Conservation (phyloP, 2,888 invertebrate species). For the Plagodis dolabraria region DNA sequence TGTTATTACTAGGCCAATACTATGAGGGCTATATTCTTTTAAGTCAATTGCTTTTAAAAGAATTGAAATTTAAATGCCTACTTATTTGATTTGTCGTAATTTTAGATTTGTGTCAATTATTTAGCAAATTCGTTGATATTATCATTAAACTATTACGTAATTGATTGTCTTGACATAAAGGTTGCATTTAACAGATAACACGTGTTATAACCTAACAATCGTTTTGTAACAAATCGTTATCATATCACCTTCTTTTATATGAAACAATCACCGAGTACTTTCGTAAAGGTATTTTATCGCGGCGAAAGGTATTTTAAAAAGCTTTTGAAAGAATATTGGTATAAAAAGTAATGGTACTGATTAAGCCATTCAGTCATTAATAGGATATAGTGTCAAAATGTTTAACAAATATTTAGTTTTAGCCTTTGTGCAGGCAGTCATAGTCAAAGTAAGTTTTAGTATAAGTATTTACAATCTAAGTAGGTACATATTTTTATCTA, state of each 20-base stretch:
- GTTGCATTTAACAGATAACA: neutral
- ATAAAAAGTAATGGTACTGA: conserved; percentile 9
- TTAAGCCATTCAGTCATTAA: conserved; percentile 7
- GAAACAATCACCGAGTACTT: conserved; percentile 5
- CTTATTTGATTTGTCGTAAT: no score
- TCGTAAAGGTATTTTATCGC: conserved; percentile 8
- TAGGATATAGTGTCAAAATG: conserved; percentile 11
- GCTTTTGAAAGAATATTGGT: conserved; percentile 7
- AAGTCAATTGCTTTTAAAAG: no score
- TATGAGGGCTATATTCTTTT: no score
- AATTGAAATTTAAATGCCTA: no score
- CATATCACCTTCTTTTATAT: neutral
- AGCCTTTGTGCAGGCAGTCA: conserved; percentile 40
- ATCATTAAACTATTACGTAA: neutral
- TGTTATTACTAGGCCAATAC: no score
- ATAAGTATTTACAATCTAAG: no score
- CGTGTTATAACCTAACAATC: neutral
- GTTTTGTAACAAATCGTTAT: neutral
- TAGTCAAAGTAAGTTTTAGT: conserved; percentile 46
- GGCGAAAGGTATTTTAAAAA: conserved; percentile 3
- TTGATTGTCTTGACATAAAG: neutral
- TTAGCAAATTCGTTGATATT: no score
- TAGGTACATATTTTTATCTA: neutral
- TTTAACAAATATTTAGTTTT: conserved; percentile 7
- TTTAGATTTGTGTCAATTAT: no score